These are phyloP conservation scores for Leucophora obtusa DNA, from an alignment of 2,888 invertebrate species.

Conservation along the genomic window DNA sequence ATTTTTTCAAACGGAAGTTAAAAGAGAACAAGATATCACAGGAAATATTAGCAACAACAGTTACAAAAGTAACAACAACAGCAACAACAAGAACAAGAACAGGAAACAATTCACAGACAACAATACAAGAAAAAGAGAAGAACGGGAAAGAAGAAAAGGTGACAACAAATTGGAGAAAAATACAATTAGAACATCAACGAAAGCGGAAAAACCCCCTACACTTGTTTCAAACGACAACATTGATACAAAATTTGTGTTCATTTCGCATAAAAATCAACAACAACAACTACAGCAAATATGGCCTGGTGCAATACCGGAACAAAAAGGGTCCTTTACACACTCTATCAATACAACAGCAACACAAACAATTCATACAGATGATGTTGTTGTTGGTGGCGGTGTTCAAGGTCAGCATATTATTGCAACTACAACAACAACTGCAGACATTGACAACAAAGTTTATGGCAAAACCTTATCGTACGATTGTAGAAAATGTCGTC, in stretches of 20 bases:
- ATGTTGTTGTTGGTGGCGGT: slow-evolving; percentile 36
- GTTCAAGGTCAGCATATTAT: slow-evolving; percentile 26
- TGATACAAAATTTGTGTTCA: slow-evolving; percentile 62
- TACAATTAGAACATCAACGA: neutral
- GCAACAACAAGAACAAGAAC: slow-evolving; percentile 10
- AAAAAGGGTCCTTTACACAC: slow-evolving; percentile 23
- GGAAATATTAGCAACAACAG: slow-evolving; percentile 48
- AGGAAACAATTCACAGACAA: slow-evolving; percentile 38
- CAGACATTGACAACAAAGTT: slow-evolving; percentile 27
- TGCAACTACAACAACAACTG: neutral
- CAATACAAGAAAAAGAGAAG: neutral
- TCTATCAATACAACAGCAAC: slow-evolving; percentile 8
- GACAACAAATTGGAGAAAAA: slow-evolving; percentile 22
- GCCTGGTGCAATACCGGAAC: slow-evolving; percentile 24
- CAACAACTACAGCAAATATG: slow-evolving; percentile 45
- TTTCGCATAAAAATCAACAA: slow-evolving; percentile 40
- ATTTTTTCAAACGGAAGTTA: slow-evolving; percentile 54
- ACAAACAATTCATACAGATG: slow-evolving; percentile 48
- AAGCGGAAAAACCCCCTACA: slow-evolving; percentile 13
- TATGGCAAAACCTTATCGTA: neutral
- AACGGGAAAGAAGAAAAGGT: slow-evolving; percentile 4
- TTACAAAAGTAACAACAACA: slow-evolving; percentile 24
- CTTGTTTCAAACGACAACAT: slow-evolving; percentile 17
- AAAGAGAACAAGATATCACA: slow-evolving; percentile 29
- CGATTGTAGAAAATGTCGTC: slow-evolving; percentile 38